A percentile compares a stretch with the other conserved stretches of the same genome.
These are phyloP conservation scores for Hydrophis major DNA, from an alignment of 2,797 vertebrate genomes.

Conservation along the genomic window DNA sequence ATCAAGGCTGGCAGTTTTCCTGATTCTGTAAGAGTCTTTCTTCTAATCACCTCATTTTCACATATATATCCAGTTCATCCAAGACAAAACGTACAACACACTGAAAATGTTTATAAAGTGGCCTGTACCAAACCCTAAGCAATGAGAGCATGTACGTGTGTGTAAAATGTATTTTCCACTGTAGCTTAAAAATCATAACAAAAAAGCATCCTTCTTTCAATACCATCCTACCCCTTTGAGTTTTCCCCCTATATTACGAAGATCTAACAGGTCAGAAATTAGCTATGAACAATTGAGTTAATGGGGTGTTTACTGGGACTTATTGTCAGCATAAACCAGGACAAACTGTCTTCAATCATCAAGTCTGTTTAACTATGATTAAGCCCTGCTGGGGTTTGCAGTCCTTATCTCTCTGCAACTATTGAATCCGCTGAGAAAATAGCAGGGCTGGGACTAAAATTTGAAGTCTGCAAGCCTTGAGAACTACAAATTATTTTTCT, in stretches of 20 bases:
- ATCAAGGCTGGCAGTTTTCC: background rate
- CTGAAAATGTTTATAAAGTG: background rate
- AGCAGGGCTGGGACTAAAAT: conserved; percentile 22
- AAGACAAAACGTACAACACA: conserved; percentile 13
- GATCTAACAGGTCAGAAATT: conserved; percentile 18
- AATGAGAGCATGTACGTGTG: fast-evolving
- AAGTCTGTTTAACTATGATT: conserved; percentile 36
- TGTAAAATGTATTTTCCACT: background rate
- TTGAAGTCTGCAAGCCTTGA: conserved; percentile 2
- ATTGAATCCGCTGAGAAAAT: conserved; percentile 31
- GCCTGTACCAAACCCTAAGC: background rate
- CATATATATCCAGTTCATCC: conserved; percentile 15
- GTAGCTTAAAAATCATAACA: background rate
- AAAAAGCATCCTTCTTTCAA: background rate
- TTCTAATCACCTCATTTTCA: conserved; percentile 16
- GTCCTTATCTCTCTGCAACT: conserved; percentile 17
- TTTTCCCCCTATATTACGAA: background rate
- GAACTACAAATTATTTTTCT: background rate
- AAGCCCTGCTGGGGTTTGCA: conserved; percentile 23
- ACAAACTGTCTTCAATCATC: conserved; percentile 13
- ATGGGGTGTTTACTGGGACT: conserved; percentile 1
- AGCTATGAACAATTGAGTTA: conserved; percentile 3
- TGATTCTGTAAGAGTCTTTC: conserved; percentile 20
- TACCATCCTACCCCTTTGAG: background rate
- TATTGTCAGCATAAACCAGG: conserved; percentile 19